Conservation (phyloP, 2,113 vertebrate species). For the Pimephales promelas region DNA sequence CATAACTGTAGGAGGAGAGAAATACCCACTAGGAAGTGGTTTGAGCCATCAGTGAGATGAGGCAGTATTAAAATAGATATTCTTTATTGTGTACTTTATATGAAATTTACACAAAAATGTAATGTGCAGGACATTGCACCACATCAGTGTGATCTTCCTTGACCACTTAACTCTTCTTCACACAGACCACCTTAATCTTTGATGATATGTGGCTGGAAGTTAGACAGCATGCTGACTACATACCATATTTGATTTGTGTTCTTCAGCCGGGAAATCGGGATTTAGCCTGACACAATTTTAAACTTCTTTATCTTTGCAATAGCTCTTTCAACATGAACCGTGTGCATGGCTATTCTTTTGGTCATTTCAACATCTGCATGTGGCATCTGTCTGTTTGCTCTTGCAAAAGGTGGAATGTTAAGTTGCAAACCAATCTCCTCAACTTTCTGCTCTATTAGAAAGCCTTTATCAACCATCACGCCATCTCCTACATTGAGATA, state of each 20-base stretch:
- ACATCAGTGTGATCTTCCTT: not conserved
- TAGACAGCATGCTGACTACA: not conserved
- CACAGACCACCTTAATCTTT: not conserved
- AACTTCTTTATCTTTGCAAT: too few relatives aligned
- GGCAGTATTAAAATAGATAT: too few relatives aligned
- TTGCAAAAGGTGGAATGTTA: too few relatives aligned
- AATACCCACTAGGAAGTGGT: too few relatives aligned
- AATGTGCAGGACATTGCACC: too few relatives aligned
- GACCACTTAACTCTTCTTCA: not conserved
- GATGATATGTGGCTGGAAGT: not conserved
- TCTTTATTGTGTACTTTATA: too few relatives aligned
- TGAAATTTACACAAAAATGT: too few relatives aligned
- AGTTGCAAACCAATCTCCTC: conserved; percentile 1
- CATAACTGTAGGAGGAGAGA: too few relatives aligned
- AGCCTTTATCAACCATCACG: conserved; percentile 33
- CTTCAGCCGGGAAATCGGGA: not conserved
- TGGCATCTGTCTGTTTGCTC: not conserved
- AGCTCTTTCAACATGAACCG: too few relatives aligned
- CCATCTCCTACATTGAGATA: conserved; percentile 33
- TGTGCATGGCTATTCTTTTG: conserved; percentile 3
- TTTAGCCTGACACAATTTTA: not conserved
- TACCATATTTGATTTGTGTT: not conserved
- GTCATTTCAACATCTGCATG: not conserved
- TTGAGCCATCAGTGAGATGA: too few relatives aligned
- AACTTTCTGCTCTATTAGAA: conserved; percentile 10